phyloP scores from a whole-genome alignment of 2,113 vertebrate genomes.

The Peromyscus leucopus region DNA sequence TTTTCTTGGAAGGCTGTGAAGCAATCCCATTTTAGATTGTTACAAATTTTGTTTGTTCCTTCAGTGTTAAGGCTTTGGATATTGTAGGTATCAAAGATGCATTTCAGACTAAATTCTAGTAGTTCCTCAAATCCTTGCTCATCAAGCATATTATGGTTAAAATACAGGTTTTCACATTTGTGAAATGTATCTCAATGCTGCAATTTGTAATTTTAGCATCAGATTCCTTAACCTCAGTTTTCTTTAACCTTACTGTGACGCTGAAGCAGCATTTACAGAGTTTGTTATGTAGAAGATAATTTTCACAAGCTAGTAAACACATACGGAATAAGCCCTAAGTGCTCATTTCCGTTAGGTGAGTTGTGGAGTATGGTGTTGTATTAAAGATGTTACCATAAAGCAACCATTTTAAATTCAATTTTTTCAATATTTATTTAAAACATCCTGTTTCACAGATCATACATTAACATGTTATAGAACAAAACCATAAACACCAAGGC shows the following conservation, averaged over 20 bases:
- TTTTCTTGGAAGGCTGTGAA: not conserved
- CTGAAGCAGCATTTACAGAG: not conserved
- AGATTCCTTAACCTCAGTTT: not conserved
- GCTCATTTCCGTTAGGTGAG: not conserved
- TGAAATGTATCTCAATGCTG: not conserved
- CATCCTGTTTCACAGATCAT: not conserved
- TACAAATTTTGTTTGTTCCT: not conserved
- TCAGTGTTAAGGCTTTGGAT: not conserved
- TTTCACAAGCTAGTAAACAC: not conserved
- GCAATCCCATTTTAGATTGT: not conserved
- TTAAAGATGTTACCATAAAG: not conserved
- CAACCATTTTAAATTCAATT: not conserved
- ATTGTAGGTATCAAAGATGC: not conserved
- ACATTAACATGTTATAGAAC: not conserved
- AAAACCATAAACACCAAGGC: not conserved
- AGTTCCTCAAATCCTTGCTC: not conserved
- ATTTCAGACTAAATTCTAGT: slow-evolving; percentile 5
- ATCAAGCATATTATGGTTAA: not conserved
- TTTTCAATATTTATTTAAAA: slow-evolving; percentile 37
- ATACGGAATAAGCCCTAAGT: not conserved
- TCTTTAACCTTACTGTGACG: not conserved
- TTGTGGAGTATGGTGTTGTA: not conserved
- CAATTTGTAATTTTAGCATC: not conserved
- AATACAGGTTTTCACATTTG: not conserved
- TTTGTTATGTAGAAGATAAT: not conserved